Percentiles rank a stretch among this genome's conserved stretches.
These are phyloP conservation scores for Ploceus nigricollis DNA, from an alignment of 2,113 vertebrate genomes.

Conservation along the genomic window DNA sequence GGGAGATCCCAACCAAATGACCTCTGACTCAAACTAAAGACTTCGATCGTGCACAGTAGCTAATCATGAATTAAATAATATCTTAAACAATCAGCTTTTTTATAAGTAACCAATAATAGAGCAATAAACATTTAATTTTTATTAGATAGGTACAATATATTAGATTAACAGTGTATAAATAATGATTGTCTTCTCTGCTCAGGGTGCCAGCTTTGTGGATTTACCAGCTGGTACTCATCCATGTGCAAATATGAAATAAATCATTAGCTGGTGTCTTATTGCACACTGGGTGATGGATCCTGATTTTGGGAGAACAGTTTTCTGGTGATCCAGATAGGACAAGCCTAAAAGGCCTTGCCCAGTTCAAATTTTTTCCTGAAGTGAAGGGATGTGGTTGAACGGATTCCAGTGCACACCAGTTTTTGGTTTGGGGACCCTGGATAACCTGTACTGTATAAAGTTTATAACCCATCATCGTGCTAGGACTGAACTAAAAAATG, in stretches of 20 bases:
- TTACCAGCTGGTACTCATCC: neutral
- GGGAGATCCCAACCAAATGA: neutral
- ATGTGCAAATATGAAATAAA: neutral
- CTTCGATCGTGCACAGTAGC: neutral
- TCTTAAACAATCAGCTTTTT: neutral
- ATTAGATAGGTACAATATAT: neutral
- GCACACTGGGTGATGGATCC: neutral
- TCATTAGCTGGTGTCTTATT: neutral
- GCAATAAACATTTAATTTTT: neutral
- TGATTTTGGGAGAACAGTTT: neutral
- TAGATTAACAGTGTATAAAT: neutral
- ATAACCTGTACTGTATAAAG: no score
- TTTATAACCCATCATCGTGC: no score
- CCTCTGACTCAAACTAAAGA: neutral
- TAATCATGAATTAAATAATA: neutral
- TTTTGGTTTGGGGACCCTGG: neutral
- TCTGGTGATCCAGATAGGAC: neutral
- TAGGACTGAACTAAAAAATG: neutral
- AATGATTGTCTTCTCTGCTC: neutral
- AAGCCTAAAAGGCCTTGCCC: neutral
- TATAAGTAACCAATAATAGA: neutral
- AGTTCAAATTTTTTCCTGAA: neutral
- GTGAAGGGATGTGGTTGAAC: accelerated
- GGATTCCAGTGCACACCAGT: accelerated
- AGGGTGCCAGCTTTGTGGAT: neutral